A percentile compares a stretch with the other conserved stretches of the same genome.
phyloP scores from a whole-genome alignment of 2,888 invertebrate genomes.

The Pachydiplax longipennis region DNA sequence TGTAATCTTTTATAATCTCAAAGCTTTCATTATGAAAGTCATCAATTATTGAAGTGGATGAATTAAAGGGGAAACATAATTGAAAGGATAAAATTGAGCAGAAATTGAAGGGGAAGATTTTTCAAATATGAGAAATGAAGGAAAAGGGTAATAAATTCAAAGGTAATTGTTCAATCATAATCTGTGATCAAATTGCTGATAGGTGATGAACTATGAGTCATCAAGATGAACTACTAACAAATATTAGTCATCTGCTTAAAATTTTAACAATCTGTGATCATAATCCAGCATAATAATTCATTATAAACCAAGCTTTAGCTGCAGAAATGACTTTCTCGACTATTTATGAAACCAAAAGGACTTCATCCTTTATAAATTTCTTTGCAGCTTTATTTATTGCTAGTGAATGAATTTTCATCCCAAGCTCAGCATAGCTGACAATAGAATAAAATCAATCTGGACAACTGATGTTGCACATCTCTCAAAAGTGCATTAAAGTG shows the following conservation, averaged over 20 bases:
- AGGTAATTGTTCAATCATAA: neutral
- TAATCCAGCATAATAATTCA: neutral
- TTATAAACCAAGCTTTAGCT: neutral
- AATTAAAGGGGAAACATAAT: neutral
- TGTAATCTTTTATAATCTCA: neutral
- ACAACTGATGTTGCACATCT: too few relatives aligned
- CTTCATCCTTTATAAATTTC: neutral
- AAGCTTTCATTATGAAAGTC: neutral
- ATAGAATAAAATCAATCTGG: too few relatives aligned
- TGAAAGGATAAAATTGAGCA: neutral
- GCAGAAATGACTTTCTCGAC: neutral
- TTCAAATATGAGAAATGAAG: too few relatives aligned
- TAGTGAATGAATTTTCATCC: neutral
- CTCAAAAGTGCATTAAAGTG: too few relatives aligned
- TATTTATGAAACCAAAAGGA: neutral
- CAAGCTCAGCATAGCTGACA: neutral
- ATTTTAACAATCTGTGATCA: neutral
- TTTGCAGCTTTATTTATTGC: neutral
- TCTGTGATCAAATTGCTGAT: neutral
- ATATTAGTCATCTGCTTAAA: neutral
- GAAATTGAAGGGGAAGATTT: neutral
- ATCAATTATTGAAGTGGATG: neutral
- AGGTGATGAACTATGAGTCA: neutral
- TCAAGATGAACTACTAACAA: neutral
- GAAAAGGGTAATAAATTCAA: neutral